Evolutionary conservation across 2,888 invertebrate species (phyloP), one percentile per base, ranked within the genome.

Genomic region (Noctua comes): DNA sequence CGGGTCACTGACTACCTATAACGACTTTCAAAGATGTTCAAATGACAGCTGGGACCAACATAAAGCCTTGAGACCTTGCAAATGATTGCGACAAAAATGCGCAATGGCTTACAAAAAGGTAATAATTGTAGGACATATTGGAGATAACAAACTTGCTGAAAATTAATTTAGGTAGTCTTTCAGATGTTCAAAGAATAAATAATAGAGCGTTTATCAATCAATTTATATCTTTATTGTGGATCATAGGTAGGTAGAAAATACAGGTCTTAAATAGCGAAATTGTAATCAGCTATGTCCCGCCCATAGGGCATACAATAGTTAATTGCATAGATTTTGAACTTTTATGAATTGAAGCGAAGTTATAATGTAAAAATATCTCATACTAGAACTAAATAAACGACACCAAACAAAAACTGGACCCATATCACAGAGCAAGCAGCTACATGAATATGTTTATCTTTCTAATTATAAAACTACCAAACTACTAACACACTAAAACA

Each of bases 391-490:
- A 43, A n/a, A 13, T 43, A 66, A 16, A 21, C 16, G 8, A 16
- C 8, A 2, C 2, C 36, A 5, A 43, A 66, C 65, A 43, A 43
- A 66, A 66, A 24, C 40, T 24, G 0, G 0, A 11, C 0, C 10
- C 16, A 16, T 27, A 6, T 40, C 40, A 48, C 21, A 27, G 10
- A 2, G 1, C 18, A 31, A 40, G 54, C 2, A 75, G 24, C 11
- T 16, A 16, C 51, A 31, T 48, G 6, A 73, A 59, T 5, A 83
- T 73, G 54, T 74, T 87, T 51, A 72, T 75, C 73, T 84, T 80
- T 16, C 57, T 57, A 85, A 85, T 80, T 70, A 70, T 43, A 86
- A 76, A 84, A 54, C 48, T 69, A 76, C 70, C 64, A 82, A 72
- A 68, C 68, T 46, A 68, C 74, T 74, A 72, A 36, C 36, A 36